Conservation (phyloP, 1,140 invertebrate genomes). For the Whitmania pigra region DNA sequence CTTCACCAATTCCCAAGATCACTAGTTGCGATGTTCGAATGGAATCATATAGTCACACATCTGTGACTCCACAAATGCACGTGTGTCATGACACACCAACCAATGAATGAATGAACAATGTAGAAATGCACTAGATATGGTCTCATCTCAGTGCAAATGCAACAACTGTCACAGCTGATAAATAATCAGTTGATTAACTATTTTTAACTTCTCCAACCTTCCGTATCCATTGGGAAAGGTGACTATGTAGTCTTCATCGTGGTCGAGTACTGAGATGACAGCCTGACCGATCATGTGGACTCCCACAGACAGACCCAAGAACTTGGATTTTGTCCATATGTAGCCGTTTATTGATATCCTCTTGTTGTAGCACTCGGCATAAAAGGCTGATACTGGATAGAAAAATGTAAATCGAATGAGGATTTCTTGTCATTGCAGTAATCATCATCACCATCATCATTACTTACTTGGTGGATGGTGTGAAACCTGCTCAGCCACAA, state of each 20-base stretch:
- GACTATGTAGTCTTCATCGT: conserved; percentile 45
- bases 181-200: not conserved
- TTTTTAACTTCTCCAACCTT: conserved; percentile 31
- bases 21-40: too few species aligned
- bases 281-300: conserved; percentile 48
- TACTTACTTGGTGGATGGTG: conserved; percentile 43
- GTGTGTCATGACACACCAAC: too few species aligned
- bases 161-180: too few species aligned
- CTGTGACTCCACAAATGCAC: too few species aligned
- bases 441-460: not conserved
- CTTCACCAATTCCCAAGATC: too few species aligned
- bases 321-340: conserved; percentile 50
- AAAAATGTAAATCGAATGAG: too few species aligned
- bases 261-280: conserved; percentile 43
- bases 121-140: too few species aligned
- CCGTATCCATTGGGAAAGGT: conserved; percentile 49
- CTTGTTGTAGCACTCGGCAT: conserved; percentile 44
- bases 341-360: conserved; percentile 45
- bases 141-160: too few species aligned
- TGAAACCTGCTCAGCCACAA: conserved; percentile 44
- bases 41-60: too few species aligned
- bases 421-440: too few species aligned
- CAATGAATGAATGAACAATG: too few species aligned
- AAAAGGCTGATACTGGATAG: conserved; percentile 45
- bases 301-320: conserved; percentile 47